Base-by-base conservation (phyloP, 92 coral and sea anemone species). In the Galaxea fascicularis region DNA sequence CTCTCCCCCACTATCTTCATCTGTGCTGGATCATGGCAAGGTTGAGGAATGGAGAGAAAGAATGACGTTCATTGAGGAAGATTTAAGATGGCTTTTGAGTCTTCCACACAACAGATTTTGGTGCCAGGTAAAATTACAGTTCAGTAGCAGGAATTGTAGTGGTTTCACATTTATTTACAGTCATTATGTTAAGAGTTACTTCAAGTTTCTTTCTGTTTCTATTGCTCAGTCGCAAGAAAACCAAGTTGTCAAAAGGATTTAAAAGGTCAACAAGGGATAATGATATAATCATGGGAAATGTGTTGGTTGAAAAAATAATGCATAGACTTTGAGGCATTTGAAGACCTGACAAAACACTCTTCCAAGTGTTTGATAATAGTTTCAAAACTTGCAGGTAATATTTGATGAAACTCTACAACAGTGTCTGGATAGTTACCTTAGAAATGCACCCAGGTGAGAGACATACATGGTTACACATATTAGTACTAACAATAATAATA, bases 31-130 rank as follows among this genome's bases (percentile, higher is more conserved):
- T 89, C 88, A 86, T 28, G 95, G 90, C 22, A 88, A 82, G 21
- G 26, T 96, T 35, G 96, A 92, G 82, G 96, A 91, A 67, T 96
- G 98, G 98, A 86, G 82, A 24, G 98, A 96, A 70, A 90, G 96
- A 74, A 74, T 93, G 16, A 63, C 65, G 35, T 92, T 96, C 60
- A 89, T 96, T 56, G 52, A 82, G 49, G 93, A 94, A 21, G 98
- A 96, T 79, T 76, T 96, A 6, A 93, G 87, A 47, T 94, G 94
- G 94, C 90, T 96, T 18, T 90, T 96, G n/a, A 86, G 95, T 68
- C 89, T 92, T 39, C 90, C 98, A 51, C 98, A 96, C 69, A 86
- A 80, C 71, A 81, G 83, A 59, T 96, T 94, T 77, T 96, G 98
- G 98, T 90, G 94, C 70, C 98, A 96, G 93, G 98, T 96, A 79